Evolutionary conservation across 2,888 invertebrate genomes (phyloP).

Genomic region (Oligia latruncula): DNA sequence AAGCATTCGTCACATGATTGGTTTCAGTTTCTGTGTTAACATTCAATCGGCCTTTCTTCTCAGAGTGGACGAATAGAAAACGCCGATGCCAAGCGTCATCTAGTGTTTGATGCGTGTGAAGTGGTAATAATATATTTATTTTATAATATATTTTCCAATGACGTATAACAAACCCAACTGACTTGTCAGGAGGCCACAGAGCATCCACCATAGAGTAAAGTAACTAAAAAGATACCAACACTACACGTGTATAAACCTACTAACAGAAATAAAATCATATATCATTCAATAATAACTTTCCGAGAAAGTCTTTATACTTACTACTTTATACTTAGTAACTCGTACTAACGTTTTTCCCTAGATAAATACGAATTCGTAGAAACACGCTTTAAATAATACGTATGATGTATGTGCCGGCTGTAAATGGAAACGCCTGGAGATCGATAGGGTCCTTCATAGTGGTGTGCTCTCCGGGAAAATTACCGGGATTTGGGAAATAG

Average conservation of each 20-base stretch:
- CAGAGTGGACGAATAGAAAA: background rate
- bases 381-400: conserved; percentile 63
- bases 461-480: conserved; percentile 23
- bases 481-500: background rate
- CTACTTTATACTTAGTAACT: background rate
- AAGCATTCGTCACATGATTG: background rate
- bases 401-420: conserved; percentile 63
- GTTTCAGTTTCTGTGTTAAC: background rate
- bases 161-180: too few species aligned
- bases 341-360: background rate
- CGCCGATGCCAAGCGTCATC: background rate
- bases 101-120: background rate
- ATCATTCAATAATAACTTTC: background rate
- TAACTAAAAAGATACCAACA: too few species aligned
- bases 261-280: background rate
- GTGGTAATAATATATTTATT: too few species aligned
- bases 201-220: too few species aligned
- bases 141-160: too few species aligned
- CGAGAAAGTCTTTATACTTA: background rate
- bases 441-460: conserved; percentile 49
- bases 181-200: too few species aligned
- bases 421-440: conserved; percentile 56
- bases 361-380: conserved; percentile 32
- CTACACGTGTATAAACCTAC: background rate
- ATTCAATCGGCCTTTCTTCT: background rate